Percentiles rank a stretch among this genome's conserved stretches.
Evolutionary conservation across 2,888 invertebrate genomes (phyloP).

Genomic region (Microplitis manilae): DNA sequence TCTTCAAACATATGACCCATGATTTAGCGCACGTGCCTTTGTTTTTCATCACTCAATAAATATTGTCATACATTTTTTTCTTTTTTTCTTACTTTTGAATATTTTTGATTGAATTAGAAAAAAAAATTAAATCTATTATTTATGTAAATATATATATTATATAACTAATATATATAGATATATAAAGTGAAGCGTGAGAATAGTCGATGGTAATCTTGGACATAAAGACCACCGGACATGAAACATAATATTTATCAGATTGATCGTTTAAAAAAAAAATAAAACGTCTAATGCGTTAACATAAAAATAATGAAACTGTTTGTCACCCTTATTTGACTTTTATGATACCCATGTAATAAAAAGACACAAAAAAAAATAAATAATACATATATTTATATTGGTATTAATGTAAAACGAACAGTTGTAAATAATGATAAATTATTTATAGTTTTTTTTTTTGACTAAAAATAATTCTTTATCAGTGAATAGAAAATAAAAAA

Average conservation of each 20-base stretch:
- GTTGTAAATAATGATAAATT: not conserved
- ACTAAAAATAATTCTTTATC: not conserved
- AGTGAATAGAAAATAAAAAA: too few species aligned
- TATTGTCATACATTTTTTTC: too few species aligned
- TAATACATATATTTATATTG: not conserved
- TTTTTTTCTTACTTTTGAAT: not conserved
- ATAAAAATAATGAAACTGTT: not conserved
- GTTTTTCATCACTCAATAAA: too few species aligned
- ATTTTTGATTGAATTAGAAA: not conserved
- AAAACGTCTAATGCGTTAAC: not conserved
- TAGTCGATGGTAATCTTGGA: not conserved
- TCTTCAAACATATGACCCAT: too few species aligned
- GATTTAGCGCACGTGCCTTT: too few species aligned
- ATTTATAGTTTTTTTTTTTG: not conserved
- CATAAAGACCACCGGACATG: not conserved
- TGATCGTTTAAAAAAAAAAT: not conserved
- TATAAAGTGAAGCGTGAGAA: not conserved
- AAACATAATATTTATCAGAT: not conserved
- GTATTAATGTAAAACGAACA: not conserved
- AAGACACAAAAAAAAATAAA: not conserved
- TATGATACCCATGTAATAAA: not conserved
- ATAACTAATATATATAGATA: too few species aligned
- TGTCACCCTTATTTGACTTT: conserved; percentile 1
- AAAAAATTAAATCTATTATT: not conserved
- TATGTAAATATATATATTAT: too few species aligned